Percentiles rank a stretch among this genome's conserved stretches.
Evolutionary conservation across 2,888 invertebrate genomes (phyloP).

Genomic region (Bhutanitis thaidina): DNA sequence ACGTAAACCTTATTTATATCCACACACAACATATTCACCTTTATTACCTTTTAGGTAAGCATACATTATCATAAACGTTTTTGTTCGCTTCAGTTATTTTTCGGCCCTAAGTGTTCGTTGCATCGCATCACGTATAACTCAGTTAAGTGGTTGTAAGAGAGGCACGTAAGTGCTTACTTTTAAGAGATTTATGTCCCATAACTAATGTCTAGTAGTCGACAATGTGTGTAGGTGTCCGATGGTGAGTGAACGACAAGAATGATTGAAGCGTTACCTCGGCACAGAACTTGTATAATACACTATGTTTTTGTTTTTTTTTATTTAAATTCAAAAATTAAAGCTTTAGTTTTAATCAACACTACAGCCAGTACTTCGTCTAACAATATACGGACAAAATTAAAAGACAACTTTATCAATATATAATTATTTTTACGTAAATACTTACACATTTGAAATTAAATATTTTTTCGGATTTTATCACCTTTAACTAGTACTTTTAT

Average conservation of each 20-base stretch:
- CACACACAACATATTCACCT: background rate
- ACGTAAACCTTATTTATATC: too few relatives aligned
- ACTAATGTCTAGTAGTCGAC: conserved; percentile 2
- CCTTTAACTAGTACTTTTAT: too few relatives aligned
- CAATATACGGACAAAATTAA: too few relatives aligned
- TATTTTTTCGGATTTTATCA: too few relatives aligned
- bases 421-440: too few relatives aligned
- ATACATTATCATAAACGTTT: background rate
- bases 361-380: too few relatives aligned
- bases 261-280: background rate
- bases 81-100: background rate
- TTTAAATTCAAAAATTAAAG: too few relatives aligned
- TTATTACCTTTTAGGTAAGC: background rate
- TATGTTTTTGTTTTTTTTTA: too few relatives aligned
- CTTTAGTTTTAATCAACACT: too few relatives aligned
- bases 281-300: too few relatives aligned
- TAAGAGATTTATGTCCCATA: conserved; percentile 17
- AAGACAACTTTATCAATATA: too few relatives aligned
- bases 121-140: background rate
- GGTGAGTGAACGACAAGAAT: conserved; percentile 1
- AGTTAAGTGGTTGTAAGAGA: conserved; percentile 2
- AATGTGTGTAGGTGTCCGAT: conserved; percentile 7
- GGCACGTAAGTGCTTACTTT: conserved; percentile 15
- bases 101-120: background rate
- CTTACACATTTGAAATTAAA: too few relatives aligned